Conservation (phyloP, 2,888 invertebrate species). For the Calameuta idolon region DNA sequence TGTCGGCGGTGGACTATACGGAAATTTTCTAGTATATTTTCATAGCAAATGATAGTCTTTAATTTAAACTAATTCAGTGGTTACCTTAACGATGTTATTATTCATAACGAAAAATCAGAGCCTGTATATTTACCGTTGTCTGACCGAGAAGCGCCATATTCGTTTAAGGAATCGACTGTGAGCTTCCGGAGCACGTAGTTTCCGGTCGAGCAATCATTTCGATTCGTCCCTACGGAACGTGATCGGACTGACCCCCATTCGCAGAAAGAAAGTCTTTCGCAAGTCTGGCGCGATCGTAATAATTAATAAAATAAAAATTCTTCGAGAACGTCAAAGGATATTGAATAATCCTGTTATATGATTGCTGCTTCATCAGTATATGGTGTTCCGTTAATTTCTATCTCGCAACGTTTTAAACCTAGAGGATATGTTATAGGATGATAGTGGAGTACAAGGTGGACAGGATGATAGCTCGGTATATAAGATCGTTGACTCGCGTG, state of each 20-base stretch:
- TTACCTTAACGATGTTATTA: conserved; percentile 11
- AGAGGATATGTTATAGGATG: not conserved
- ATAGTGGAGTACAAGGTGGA: not conserved
- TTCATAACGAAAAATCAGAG: conserved; percentile 18
- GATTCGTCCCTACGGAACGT: conserved; percentile 22
- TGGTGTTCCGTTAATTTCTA: not conserved
- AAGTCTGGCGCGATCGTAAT: not conserved
- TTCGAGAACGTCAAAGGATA: not conserved
- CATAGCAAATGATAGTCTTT: no score
- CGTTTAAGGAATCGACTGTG: conserved; percentile 42
- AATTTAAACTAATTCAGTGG: no score
- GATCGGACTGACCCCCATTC: conserved; percentile 15
- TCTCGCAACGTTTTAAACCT: not conserved
- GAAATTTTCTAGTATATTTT: no score
- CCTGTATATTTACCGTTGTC: conserved; percentile 45
- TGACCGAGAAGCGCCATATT: conserved; percentile 55
- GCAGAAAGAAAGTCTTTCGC: conserved; percentile 4
- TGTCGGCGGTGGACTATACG: no score
- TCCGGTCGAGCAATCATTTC: conserved; percentile 40
- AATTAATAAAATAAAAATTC: no score
- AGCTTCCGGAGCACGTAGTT: conserved; percentile 47
- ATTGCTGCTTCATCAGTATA: not conserved
- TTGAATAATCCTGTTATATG: not conserved
- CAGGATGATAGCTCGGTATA: not conserved
- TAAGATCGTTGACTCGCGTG: conserved; percentile 42